Evolutionary conservation across 2,888 invertebrate genomes (phyloP).

Genomic region (Athripsodes cinereus): DNA sequence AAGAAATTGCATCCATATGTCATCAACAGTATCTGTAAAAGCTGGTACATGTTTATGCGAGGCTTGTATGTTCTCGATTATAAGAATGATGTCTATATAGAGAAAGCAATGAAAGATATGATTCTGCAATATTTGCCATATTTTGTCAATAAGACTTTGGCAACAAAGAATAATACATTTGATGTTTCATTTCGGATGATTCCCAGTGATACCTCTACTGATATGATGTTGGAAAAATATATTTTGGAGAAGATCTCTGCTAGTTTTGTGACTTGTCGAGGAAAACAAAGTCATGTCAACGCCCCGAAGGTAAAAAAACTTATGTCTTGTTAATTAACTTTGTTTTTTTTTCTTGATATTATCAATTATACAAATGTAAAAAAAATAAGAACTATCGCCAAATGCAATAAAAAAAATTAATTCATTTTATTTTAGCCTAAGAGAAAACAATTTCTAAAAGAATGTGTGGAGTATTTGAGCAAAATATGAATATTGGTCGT

Average conservation of each 20-base stretch:
- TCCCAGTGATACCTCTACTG: constrained; percentile 20
- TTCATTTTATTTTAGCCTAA: too few relatives aligned
- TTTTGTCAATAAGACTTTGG: constrained; percentile 28
- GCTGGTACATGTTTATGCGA: constrained; percentile 40
- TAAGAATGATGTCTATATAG: constrained; percentile 35
- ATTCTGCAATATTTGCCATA: constrained; percentile 32
- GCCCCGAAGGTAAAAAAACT: constrained; percentile 27
- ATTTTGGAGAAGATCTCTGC: constrained; percentile 27
- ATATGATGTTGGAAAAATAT: constrained; percentile 23
- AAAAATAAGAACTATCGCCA: too few relatives aligned
- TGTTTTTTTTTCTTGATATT: too few relatives aligned
- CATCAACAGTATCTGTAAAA: constrained; percentile 35
- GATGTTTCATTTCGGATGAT: constrained; percentile 22
- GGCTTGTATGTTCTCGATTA: constrained; percentile 37
- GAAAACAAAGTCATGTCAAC: constrained; percentile 28
- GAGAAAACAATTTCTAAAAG: too few relatives aligned
- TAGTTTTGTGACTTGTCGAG: constrained; percentile 28
- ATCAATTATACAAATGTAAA: too few relatives aligned
- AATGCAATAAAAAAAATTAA: too few relatives aligned
- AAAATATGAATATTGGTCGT: too few relatives aligned
- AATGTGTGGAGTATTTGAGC: too few relatives aligned
- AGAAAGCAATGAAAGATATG: constrained; percentile 37
- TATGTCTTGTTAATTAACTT: too few relatives aligned
- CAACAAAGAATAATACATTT: constrained; percentile 18
- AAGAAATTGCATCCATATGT: constrained; percentile 34